Evolutionary conservation across 2,888 invertebrate species (phyloP).

Genomic region (Esperia sulphurella): DNA sequence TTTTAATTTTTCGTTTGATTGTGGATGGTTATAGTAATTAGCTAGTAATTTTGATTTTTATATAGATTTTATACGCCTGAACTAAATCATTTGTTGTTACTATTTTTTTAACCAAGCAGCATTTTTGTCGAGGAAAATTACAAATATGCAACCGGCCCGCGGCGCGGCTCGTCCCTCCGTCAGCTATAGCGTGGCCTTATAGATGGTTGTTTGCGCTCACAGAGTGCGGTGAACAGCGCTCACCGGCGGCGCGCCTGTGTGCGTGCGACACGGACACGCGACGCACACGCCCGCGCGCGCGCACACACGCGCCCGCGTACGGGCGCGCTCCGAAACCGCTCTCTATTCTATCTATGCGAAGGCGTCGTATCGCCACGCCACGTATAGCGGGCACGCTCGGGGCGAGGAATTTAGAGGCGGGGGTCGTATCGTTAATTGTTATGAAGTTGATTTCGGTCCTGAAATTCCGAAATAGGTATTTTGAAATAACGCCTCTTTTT

Average conservation of each 20-base stretch:
- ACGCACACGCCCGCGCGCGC: slow-evolving; percentile 36
- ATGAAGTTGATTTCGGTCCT: slow-evolving; percentile 79
- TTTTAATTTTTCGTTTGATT: too few relatives aligned
- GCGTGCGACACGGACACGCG: slow-evolving; percentile 48
- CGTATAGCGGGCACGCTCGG: slow-evolving; percentile 76
- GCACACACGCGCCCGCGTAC: slow-evolving; percentile 47
- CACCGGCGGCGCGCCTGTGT: slow-evolving; percentile 68
- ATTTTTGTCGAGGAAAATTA: background rate
- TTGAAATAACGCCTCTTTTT: slow-evolving; percentile 76
- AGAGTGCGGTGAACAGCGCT: slow-evolving; percentile 80
- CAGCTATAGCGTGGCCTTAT: slow-evolving; percentile 80
- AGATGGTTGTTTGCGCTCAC: slow-evolving; percentile 80
- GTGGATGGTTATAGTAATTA: too few relatives aligned
- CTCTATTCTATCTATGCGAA: slow-evolving; percentile 80
- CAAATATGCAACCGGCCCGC: slow-evolving; percentile 32
- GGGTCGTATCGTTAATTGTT: slow-evolving; percentile 80
- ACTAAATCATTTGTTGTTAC: too few relatives aligned
- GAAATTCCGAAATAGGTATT: slow-evolving; percentile 78
- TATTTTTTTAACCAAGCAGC: background rate
- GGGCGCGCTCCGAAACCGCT: slow-evolving; percentile 79
- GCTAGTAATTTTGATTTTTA: too few relatives aligned
- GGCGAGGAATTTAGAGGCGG: slow-evolving; percentile 80
- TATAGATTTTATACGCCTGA: background rate
- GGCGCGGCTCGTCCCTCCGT: slow-evolving; percentile 68
- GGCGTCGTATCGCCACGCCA: slow-evolving; percentile 77